Conservation (phyloP, 2,797 vertebrate species). For the Craterocephalus amniculus region DNA sequence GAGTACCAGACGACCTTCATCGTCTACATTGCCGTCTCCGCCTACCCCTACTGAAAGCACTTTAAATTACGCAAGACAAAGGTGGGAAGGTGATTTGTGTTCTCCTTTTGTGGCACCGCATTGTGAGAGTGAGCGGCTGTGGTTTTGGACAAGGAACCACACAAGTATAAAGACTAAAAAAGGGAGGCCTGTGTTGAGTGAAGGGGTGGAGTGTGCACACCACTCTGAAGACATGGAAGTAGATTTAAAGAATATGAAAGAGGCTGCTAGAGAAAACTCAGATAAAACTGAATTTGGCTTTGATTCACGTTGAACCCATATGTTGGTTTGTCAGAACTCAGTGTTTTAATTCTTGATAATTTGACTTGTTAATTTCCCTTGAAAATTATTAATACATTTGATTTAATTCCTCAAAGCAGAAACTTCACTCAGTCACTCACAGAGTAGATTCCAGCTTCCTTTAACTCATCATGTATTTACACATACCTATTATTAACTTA, state of each 20-base stretch:
- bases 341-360: constrained; percentile 8
- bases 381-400: constrained; percentile 59
- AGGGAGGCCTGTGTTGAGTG: constrained; percentile 43
- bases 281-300: constrained; percentile 47
- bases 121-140: constrained; percentile 28
- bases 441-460: constrained; percentile 26
- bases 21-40: constrained; percentile 95
- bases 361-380: constrained; percentile 6
- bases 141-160: constrained; percentile 55
- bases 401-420: constrained; percentile 32
- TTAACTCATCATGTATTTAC: constrained; percentile 60
- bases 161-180: constrained; percentile 59
- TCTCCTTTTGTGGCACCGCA: constrained; percentile 9
- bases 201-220: constrained; percentile 25
- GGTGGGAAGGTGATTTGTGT: neutral
- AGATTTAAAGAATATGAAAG: constrained; percentile 30
- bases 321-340: constrained; percentile 24
- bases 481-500: constrained; percentile 81
- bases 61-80: constrained; percentile 55
- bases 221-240: constrained; percentile 42
- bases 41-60: constrained; percentile 92
- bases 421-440: constrained; percentile 15
- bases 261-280: constrained; percentile 29
- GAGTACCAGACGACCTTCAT: constrained; percentile 98
- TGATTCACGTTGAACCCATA: constrained; percentile 26